phyloP scores from a whole-genome alignment of 2,113 vertebrate species.

The Mesocricetus auratus region DNA sequence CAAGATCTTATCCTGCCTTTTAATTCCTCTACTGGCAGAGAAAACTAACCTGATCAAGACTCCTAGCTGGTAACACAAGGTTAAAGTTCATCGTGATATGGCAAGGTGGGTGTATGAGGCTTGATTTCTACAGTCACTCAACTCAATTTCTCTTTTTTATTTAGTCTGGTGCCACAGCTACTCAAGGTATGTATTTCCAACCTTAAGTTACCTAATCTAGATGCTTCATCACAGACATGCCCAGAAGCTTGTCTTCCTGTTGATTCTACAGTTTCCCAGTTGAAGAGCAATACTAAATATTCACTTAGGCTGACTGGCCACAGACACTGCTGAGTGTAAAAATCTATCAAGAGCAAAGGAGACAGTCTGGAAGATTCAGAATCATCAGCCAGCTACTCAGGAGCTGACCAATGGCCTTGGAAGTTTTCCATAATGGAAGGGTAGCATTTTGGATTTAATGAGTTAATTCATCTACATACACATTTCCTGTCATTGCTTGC shows the following conservation, averaged over 20 bases:
- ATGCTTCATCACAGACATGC: no score
- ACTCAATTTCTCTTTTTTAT: not conserved
- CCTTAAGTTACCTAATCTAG: not conserved
- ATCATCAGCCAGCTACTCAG: no score
- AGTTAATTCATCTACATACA: not conserved
- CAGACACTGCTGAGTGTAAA: not conserved
- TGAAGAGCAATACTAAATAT: not conserved
- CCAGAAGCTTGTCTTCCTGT: not conserved
- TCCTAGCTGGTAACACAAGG: not conserved
- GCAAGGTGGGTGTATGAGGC: not conserved
- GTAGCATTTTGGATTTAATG: not conserved
- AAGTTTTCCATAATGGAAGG: not conserved
- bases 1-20: not conserved
- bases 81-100: no score
- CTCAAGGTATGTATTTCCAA: not conserved
- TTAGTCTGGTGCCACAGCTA: no score
- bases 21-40: not conserved
- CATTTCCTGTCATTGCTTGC: not conserved
- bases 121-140: not conserved
- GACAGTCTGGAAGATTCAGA: not conserved
- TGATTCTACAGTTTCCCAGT: no score
- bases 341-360: not conserved
- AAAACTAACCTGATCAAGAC: not conserved
- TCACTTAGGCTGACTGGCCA: not conserved
- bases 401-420: no score